Evolutionary conservation across 2,797 vertebrate genomes (phyloP).

Genomic region (Harpagifer antarcticus): DNA sequence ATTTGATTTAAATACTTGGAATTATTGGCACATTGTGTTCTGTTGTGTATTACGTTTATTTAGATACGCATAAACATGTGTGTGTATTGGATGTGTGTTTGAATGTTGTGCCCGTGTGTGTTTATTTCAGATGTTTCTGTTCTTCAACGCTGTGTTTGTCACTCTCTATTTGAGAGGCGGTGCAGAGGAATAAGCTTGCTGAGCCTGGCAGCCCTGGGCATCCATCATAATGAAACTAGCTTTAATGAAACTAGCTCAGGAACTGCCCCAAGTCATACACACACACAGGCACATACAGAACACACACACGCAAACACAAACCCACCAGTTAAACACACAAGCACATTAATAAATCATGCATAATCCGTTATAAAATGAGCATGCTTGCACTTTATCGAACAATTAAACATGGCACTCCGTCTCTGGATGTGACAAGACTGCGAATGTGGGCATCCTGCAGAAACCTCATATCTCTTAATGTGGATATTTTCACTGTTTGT

Average conservation of each 20-base stretch:
- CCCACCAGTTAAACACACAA: slow-evolving; percentile 28
- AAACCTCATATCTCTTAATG: neutral
- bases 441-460: slow-evolving; percentile 26
- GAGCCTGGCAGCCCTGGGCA: slow-evolving; percentile 69
- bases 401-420: slow-evolving; percentile 31
- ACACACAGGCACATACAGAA: slow-evolving; percentile 10
- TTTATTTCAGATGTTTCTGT: slow-evolving; percentile 13
- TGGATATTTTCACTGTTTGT: neutral
- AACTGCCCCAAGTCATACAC: slow-evolving; percentile 47
- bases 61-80: neutral
- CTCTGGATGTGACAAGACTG: slow-evolving; percentile 22
- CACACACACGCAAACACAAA: slow-evolving; percentile 19
- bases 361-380: slow-evolving; percentile 51
- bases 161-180: slow-evolving; percentile 61
- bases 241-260: slow-evolving; percentile 76
- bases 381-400: slow-evolving; percentile 26
- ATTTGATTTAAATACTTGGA: slow-evolving; percentile 29
- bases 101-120: neutral
- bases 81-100: neutral
- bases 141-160: slow-evolving; percentile 61
- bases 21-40: neutral
- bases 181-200: slow-evolving; percentile 56
- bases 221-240: slow-evolving; percentile 80
- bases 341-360: slow-evolving; percentile 43
- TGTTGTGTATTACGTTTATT: slow-evolving; percentile 15